These are phyloP conservation scores for Drosophila subpulchrella DNA, from an alignment of 1,140 invertebrate genomes.

Conservation along the genomic window DNA sequence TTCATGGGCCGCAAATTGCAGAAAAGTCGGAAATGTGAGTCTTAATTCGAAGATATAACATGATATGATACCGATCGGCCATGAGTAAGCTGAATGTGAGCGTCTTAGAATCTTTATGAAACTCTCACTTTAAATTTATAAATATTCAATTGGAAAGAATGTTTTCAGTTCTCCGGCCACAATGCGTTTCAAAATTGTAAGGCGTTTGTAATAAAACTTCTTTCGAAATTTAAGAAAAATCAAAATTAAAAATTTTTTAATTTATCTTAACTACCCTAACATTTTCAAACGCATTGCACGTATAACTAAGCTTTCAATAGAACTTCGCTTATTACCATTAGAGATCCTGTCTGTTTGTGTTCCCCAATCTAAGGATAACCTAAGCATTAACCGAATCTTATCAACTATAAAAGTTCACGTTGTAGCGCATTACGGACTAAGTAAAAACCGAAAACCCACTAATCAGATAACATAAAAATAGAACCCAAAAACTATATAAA, in stretches of 20 bases:
- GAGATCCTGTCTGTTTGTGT: conserved; percentile 58
- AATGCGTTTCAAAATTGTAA: conserved; percentile 16
- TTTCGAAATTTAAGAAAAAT: too few relatives aligned
- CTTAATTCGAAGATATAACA: conserved; percentile 13
- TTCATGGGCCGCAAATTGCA: conserved; percentile 6
- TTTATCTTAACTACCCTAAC: too few relatives aligned
- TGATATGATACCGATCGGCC: conserved; percentile 8
- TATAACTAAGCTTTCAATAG: neutral
- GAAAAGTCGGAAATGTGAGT: conserved; percentile 6
- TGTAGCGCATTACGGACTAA: conserved; percentile 61
- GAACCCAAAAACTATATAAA: conserved; percentile 32
- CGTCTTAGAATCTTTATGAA: neutral
- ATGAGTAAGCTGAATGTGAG: neutral
- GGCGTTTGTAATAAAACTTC: too few relatives aligned
- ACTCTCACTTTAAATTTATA: conserved; percentile 9
- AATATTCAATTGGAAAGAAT: conserved; percentile 14
- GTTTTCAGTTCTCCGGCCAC: conserved; percentile 3
- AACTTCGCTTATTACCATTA: conserved; percentile 4
- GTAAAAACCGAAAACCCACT: conserved; percentile 46
- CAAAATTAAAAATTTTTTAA: too few relatives aligned
- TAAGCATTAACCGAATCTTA: conserved; percentile 34
- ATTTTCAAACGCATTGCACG: neutral
- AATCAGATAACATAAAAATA: conserved; percentile 16
- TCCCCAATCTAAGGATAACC: conserved; percentile 10
- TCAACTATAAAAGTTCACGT: conserved; percentile 67